Evolutionary conservation across 2,888 invertebrate species (phyloP).

Genomic region (Noctua janthina): DNA sequence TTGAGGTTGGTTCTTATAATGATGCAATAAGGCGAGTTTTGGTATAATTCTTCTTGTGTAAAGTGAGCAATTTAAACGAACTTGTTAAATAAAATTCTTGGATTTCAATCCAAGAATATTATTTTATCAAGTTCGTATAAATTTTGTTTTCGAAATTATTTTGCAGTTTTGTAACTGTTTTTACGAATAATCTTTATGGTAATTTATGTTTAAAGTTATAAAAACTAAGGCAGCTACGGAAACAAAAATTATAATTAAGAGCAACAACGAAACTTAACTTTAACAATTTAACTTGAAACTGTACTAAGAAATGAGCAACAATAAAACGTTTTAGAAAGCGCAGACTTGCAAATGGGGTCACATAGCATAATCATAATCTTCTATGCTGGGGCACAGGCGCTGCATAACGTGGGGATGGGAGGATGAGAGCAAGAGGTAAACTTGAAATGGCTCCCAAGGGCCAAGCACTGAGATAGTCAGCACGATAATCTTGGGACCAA

Average conservation of each 20-base stretch:
- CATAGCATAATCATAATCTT: constrained; percentile 10
- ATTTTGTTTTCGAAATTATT: not conserved
- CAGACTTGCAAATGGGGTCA: constrained; percentile 22
- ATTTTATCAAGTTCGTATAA: too few relatives aligned
- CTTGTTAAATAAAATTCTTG: not conserved
- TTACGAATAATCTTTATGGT: not conserved
- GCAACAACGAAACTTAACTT: constrained; percentile 2
- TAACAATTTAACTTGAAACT: constrained; percentile 19
- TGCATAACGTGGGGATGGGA: constrained; percentile 22
- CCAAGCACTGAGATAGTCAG: constrained; percentile 7
- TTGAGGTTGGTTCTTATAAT: not conserved
- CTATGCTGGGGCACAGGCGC: constrained; percentile 5
- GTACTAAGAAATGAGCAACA: constrained; percentile 16
- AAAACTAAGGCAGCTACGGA: not conserved
- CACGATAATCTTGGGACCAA: constrained; percentile 43
- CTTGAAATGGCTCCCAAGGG: constrained; percentile 37
- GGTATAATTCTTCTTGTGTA: not conserved
- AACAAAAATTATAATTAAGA: constrained; percentile 13
- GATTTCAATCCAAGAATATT: too few relatives aligned
- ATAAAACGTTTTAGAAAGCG: constrained; percentile 35
- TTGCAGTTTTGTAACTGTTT: not conserved
- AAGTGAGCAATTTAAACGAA: not conserved
- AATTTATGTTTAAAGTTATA: not conserved
- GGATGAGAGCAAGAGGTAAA: constrained; percentile 4
- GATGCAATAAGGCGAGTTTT: not conserved